Evolutionary conservation across 2,797 vertebrate species (phyloP).

Genomic region (Alca torda): DNA sequence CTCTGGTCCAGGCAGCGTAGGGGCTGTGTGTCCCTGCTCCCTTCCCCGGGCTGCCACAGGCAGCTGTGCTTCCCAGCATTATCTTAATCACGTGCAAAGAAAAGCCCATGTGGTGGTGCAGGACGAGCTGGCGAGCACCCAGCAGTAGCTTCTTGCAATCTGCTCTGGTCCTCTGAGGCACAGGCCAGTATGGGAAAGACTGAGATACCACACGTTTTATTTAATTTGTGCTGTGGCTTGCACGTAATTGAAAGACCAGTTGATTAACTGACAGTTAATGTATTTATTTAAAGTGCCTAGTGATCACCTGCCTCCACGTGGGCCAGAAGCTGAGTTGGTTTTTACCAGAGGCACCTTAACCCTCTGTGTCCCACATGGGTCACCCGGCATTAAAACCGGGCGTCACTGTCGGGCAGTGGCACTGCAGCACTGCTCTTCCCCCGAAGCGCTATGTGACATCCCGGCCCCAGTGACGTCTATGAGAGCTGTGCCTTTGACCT

Average conservation of each 20-base stretch:
- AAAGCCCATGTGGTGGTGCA: not conserved
- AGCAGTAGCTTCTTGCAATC: not conserved
- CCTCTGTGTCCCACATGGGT: not conserved
- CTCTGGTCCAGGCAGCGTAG: not conserved
- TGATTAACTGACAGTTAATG: not conserved
- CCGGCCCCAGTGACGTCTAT: not conserved
- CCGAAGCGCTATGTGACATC: accelerated
- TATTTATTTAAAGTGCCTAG: not conserved
- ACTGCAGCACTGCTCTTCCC: not conserved
- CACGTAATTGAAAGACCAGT: not conserved
- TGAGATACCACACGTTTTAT: not conserved
- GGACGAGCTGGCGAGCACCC: not conserved
- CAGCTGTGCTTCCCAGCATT: not conserved
- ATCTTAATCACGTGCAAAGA: not conserved
- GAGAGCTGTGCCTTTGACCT: not conserved
- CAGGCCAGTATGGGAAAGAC: not conserved
- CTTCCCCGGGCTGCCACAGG: not conserved
- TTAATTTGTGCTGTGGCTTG: not conserved
- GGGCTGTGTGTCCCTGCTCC: not conserved
- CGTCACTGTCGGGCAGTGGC: accelerated
- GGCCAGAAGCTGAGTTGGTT: not conserved
- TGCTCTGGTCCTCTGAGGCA: not conserved
- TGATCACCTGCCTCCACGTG: not conserved
- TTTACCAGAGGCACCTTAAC: not conserved
- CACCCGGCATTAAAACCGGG: not conserved